Conservation (phyloP, 2,888 invertebrate genomes). For the Xylota segnis region DNA sequence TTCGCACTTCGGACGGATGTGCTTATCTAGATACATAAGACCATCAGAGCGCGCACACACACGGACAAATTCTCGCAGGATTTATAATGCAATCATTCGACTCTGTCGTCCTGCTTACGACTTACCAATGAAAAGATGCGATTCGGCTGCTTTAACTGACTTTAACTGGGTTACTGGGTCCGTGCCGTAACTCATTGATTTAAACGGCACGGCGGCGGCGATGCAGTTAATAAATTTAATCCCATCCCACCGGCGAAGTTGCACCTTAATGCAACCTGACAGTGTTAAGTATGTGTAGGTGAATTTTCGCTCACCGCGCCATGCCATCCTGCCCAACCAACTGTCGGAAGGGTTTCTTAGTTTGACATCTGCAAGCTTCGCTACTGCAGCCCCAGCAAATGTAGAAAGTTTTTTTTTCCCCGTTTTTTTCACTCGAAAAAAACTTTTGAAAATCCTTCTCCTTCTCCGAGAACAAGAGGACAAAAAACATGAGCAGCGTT, state of each 20-base stretch:
- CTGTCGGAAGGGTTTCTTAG: constrained; percentile 42
- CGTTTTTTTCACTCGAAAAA: constrained; percentile 42
- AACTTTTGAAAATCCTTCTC: constrained; percentile 63
- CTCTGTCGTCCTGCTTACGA: constrained; percentile 20
- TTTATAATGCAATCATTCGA: constrained; percentile 18
- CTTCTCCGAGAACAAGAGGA: constrained; percentile 34
- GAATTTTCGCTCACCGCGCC: constrained; percentile 10
- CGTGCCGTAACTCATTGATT: constrained; percentile 49
- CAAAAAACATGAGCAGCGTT: constrained; percentile 40
- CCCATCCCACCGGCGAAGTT: constrained; percentile 35
- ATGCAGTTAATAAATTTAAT: constrained; percentile 74
- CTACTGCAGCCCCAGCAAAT: constrained; percentile 47
- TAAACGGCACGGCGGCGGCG: constrained; percentile 56
- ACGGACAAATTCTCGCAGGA: not conserved
- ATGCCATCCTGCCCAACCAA: not conserved
- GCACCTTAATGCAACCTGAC: constrained; percentile 66
- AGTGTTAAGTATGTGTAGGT: constrained; percentile 58
- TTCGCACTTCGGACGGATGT: constrained; percentile 8
- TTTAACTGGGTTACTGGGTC: constrained; percentile 57
- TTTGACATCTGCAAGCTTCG: constrained; percentile 66
- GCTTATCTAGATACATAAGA: not conserved
- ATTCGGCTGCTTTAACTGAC: constrained; percentile 36
- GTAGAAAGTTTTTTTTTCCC: constrained; percentile 33
- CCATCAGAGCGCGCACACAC: no score
- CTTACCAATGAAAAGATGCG: constrained; percentile 20